These are phyloP conservation scores for Vulpes ferrilata DNA, from an alignment of 2,113 vertebrate genomes.

Conservation along the genomic window DNA sequence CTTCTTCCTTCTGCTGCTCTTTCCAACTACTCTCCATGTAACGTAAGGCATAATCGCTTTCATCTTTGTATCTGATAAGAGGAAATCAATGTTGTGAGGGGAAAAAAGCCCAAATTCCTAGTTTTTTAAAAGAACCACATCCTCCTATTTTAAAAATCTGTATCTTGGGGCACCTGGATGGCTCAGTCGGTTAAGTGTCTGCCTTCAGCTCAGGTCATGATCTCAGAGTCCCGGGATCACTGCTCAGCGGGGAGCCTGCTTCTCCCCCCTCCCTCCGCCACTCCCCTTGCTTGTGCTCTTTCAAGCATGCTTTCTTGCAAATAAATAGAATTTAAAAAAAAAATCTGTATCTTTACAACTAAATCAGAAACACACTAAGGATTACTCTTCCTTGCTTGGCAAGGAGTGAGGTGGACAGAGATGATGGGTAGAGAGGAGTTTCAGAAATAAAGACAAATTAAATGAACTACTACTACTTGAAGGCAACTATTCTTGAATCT, in stretches of 20 bases:
- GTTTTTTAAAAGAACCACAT: background rate
- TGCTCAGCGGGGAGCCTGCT: too few species aligned
- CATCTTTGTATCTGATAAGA: slow-evolving; percentile 94
- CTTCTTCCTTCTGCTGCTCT: slow-evolving; percentile 98
- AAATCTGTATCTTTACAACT: slow-evolving; percentile 26
- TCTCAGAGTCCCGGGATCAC: too few species aligned
- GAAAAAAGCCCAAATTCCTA: background rate
- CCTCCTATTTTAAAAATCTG: background rate
- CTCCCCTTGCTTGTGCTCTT: too few species aligned
- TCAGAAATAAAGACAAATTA: background rate
- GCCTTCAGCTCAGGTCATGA: too few species aligned
- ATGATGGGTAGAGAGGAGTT: background rate
- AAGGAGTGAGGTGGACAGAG: background rate
- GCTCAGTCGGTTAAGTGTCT: too few species aligned
- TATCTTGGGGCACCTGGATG: too few species aligned
- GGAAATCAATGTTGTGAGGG: slow-evolving; percentile 39
- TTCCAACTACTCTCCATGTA: slow-evolving; percentile 99
- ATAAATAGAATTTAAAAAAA: too few species aligned
- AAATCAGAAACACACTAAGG: background rate
- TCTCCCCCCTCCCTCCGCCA: too few species aligned
- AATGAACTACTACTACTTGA: background rate
- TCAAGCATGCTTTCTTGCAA: too few species aligned
- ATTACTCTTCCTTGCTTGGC: background rate
- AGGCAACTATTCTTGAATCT: background rate
- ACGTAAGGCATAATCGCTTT: slow-evolving; percentile 98